Evolutionary conservation across 2,888 invertebrate genomes (phyloP).

Genomic region (Agrochola macilenta): DNA sequence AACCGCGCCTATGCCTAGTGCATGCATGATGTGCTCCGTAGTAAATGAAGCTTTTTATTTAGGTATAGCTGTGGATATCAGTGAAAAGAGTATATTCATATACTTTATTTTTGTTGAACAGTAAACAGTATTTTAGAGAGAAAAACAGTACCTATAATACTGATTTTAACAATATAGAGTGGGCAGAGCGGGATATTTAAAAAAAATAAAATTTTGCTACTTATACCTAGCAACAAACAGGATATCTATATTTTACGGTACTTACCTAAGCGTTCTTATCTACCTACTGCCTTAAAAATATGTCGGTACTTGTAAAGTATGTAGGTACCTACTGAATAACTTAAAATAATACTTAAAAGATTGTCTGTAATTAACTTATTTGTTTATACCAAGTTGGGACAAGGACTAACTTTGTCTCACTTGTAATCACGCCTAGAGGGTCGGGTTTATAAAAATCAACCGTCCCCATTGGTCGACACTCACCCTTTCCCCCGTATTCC

Average conservation of each 20-base stretch:
- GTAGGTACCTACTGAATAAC: neutral
- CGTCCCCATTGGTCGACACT: constrained; percentile 75
- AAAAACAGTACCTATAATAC: no score
- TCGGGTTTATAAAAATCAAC: constrained; percentile 64
- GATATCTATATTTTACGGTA: neutral
- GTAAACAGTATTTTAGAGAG: no score
- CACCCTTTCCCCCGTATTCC: constrained; percentile 75
- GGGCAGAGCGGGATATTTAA: neutral
- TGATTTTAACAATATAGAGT: no score
- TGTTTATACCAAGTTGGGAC: constrained; percentile 42
- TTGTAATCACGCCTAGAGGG: constrained; percentile 76
- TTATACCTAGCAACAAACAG: neutral
- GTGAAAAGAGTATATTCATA: no score
- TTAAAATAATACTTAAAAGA: neutral
- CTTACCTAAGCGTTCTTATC: neutral
- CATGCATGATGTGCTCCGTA: no score
- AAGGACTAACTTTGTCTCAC: constrained; percentile 54
- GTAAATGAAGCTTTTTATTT: no score
- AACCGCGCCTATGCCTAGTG: no score
- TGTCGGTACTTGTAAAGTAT: neutral
- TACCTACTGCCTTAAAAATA: neutral
- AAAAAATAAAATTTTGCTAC: neutral
- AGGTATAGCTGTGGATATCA: no score
- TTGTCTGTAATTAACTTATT: constrained; percentile 15
- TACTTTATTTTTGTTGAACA: no score